Base-by-base conservation (phyloP, 2,113 vertebrate species). In the Potamarius usumacintae region DNA sequence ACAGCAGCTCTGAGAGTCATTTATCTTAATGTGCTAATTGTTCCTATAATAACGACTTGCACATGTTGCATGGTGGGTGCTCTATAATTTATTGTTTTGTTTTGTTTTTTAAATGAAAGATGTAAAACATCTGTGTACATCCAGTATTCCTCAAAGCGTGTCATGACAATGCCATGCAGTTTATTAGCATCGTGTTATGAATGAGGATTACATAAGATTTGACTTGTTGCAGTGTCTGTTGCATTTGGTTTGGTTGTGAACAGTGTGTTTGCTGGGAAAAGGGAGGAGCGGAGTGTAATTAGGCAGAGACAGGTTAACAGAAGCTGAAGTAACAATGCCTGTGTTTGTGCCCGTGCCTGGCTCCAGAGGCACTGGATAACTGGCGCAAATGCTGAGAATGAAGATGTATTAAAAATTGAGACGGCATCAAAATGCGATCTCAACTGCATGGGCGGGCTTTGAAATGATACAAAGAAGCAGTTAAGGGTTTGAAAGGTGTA, bases 381-480 rank as follows among this genome's bases (percentile, higher is more conserved):
- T 94, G 92, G 92, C 93, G 92, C 48, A 42, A 76, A 53, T 77
- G 92, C 91, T 92, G 91, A 88, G 93, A 92, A 94, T 94, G 94
- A 92, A 94, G 93, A 93, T 92, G 93, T 93, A 92, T 42, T 92
- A 94, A 94, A 94, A 94, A 93, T 92, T 91, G 90, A 90, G 91
- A 92, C 92, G 92, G 92, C 91, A 91, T 83, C 91, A 93, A 93
- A 86, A 91, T 92, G 91, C 67, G 0, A 89, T 89, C 27, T 89
- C 91, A 90, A 86, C 88, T 91, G 84, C 87, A 85, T 87, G 90
- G 91, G 84, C 90, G 91, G 86, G 92, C 91, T 89, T 92, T 91
- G 27, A 83, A 92, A 93, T 92, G 91, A 88, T 92, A 92, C 94
- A 94, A 92, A 90, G 89, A 93, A 92, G 93, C 89, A 89, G 55